Evolutionary conservation across 2,113 vertebrate species (phyloP).

Genomic region (Oplegnathus fasciatus): DNA sequence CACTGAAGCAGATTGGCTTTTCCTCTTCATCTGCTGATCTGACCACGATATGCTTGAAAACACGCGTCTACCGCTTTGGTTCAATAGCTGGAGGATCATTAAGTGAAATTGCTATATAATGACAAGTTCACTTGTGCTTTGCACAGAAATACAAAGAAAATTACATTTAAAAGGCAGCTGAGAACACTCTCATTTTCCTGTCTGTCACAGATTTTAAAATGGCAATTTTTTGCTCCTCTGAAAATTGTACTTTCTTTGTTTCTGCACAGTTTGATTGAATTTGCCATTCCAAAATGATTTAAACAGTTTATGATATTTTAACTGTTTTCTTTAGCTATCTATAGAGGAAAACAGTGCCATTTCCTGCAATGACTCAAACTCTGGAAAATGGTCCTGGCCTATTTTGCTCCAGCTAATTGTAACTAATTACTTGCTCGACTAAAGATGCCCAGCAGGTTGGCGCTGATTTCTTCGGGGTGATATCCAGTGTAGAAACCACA

Average conservation of each 20-base stretch:
- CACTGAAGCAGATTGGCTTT: not conserved
- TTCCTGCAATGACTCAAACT: not conserved
- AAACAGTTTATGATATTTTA: not conserved
- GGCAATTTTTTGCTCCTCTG: not conserved
- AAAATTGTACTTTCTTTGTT: not conserved
- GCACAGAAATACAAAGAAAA: not conserved
- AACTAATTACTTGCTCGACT: not conserved
- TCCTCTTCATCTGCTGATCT: no score
- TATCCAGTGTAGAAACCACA: no score
- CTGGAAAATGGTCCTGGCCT: not conserved
- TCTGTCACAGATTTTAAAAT: not conserved
- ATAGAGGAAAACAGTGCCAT: not conserved
- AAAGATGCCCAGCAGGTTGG: not conserved
- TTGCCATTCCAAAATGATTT: not conserved
- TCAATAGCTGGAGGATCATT: not conserved
- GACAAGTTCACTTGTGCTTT: not conserved
- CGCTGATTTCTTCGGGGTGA: not conserved
- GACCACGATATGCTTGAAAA: not conserved
- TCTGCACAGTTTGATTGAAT: not conserved
- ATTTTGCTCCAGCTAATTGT: not conserved
- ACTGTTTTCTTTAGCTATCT: not conserved
- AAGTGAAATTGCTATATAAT: not conserved
- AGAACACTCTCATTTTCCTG: not conserved
- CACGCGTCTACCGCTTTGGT: not conserved
- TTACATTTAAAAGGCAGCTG: not conserved